Evolutionary conservation across 23 tunicate genomes (phyloP).

Genomic region (Diplosoma virens): DNA sequence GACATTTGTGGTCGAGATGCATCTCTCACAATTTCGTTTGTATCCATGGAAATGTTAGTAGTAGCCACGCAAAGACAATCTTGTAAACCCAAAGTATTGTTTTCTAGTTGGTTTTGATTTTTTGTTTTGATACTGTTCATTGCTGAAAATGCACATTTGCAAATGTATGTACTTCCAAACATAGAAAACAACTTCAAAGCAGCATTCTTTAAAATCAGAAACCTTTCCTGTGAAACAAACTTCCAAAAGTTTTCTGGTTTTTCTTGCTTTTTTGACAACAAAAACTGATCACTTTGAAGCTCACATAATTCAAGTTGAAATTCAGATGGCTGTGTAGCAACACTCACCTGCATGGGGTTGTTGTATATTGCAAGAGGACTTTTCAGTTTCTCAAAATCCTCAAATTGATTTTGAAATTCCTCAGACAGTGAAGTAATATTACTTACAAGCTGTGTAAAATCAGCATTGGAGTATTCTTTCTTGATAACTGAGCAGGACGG

Average conservation of each 20-base stretch:
- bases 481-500: slow-evolving; percentile 14
- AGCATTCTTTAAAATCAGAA: slow-evolving; percentile 12
- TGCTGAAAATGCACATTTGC: too few species aligned
- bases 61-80: too few species aligned
- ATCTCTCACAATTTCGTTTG: too few species aligned
- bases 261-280: neutral
- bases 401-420: neutral
- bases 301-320: slow-evolving; percentile 25
- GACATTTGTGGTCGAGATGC: too few species aligned
- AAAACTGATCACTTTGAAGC: slow-evolving; percentile 6
- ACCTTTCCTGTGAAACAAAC: slow-evolving; percentile 25
- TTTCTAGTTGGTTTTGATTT: too few species aligned
- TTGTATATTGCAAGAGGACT: slow-evolving; percentile 8
- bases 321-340: slow-evolving; percentile 15
- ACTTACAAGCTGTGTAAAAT: slow-evolving; percentile 10
- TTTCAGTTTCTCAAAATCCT: slow-evolving; percentile 1
- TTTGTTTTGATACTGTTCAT: too few species aligned
- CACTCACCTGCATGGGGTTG: slow-evolving; percentile 17
- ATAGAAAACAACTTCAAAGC: too few species aligned
- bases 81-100: too few species aligned
- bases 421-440: neutral
- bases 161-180: too few species aligned
- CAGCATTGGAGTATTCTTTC: slow-evolving; percentile 12
- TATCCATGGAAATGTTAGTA: too few species aligned
- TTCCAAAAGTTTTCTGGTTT: slow-evolving; percentile 23